Percentiles rank a stretch among this genome's conserved stretches.
phyloP scores from a whole-genome alignment of 2,888 invertebrate species.

The Phanerotoma sp. region DNA sequence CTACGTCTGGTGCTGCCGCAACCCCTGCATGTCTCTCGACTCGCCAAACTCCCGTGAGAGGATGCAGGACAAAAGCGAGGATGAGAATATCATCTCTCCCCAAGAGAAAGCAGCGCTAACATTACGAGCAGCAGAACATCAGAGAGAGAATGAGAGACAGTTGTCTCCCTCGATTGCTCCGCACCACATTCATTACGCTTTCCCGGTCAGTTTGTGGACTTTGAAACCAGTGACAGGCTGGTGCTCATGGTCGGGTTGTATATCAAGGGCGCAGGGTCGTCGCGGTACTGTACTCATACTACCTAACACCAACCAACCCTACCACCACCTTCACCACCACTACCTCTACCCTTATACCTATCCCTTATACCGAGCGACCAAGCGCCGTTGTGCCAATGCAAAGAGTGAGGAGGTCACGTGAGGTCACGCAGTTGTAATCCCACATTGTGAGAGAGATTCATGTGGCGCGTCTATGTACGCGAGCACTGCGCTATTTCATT shows the following conservation, averaged over 20 bases:
- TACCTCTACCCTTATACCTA: too few relatives aligned
- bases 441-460: slow-evolving; percentile 25
- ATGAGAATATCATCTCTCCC: slow-evolving; percentile 20
- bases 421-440: slow-evolving; percentile 45
- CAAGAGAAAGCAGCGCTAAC: slow-evolving; percentile 20
- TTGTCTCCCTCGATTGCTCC: neutral
- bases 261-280: slow-evolving; percentile 21
- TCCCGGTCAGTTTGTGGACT: slow-evolving; percentile 13
- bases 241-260: slow-evolving; percentile 29
- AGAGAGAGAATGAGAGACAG: slow-evolving; percentile 5
- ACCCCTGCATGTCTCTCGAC: slow-evolving; percentile 7
- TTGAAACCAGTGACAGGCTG: slow-evolving; percentile 40
- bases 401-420: slow-evolving; percentile 37
- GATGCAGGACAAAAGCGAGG: neutral
- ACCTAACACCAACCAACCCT: too few relatives aligned
- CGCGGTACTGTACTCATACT: too few relatives aligned
- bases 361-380: too few relatives aligned
- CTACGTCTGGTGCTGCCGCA: slow-evolving; percentile 27
- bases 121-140: too few relatives aligned
- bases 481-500: slow-evolving; percentile 18
- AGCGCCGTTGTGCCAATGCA: too few relatives aligned
- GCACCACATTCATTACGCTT: slow-evolving; percentile 6
- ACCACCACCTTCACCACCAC: too few relatives aligned
- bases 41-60: slow-evolving; percentile 2
- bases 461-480: slow-evolving; percentile 11